Evolutionary conservation across 2,888 invertebrate species (phyloP).

Genomic region (Lepeophtheirus nordmannii): DNA sequence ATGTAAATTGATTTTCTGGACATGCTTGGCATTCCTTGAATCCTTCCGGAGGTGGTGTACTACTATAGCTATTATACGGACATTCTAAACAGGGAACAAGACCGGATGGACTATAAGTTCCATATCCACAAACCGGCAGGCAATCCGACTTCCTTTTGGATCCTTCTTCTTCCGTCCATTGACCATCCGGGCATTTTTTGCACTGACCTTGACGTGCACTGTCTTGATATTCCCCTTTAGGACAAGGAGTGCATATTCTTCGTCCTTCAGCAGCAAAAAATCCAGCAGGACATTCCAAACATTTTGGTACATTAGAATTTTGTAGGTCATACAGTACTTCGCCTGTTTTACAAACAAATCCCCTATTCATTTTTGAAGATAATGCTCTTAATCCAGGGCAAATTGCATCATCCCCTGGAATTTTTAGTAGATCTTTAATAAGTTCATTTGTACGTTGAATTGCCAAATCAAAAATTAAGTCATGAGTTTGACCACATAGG

Average conservation of each 20-base stretch:
- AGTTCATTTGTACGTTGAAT: constrained; percentile 81
- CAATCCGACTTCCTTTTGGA: constrained; percentile 46
- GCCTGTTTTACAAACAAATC: constrained; percentile 81
- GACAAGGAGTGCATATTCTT: constrained; percentile 76
- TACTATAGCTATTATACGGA: constrained; percentile 74
- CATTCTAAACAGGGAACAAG: constrained; percentile 85
- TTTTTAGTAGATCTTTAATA: constrained; percentile 71
- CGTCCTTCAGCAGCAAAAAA: constrained; percentile 80
- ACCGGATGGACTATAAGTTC: constrained; percentile 86
- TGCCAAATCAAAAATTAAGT: constrained; percentile 79
- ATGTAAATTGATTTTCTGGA: constrained; percentile 71
- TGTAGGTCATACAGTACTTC: constrained; percentile 83
- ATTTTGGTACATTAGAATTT: constrained; percentile 59
- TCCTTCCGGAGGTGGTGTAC: constrained; percentile 71
- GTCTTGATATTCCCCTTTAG: constrained; percentile 83
- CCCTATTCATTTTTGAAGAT: constrained; percentile 63
- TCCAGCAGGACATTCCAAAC: constrained; percentile 90
- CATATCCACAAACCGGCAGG: constrained; percentile 84
- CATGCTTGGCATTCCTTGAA: constrained; percentile 87
- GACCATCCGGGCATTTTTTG: constrained; percentile 74
- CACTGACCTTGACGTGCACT: constrained; percentile 77
- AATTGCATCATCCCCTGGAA: constrained; percentile 69
- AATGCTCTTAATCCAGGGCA: constrained; percentile 79
- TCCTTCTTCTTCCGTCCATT: constrained; percentile 73
- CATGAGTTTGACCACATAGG: constrained; percentile 80